Percentiles rank a stretch among this genome's conserved stretches.
Evolutionary conservation across 2,797 vertebrate genomes (phyloP).

Genomic region (Clamator glandarius): DNA sequence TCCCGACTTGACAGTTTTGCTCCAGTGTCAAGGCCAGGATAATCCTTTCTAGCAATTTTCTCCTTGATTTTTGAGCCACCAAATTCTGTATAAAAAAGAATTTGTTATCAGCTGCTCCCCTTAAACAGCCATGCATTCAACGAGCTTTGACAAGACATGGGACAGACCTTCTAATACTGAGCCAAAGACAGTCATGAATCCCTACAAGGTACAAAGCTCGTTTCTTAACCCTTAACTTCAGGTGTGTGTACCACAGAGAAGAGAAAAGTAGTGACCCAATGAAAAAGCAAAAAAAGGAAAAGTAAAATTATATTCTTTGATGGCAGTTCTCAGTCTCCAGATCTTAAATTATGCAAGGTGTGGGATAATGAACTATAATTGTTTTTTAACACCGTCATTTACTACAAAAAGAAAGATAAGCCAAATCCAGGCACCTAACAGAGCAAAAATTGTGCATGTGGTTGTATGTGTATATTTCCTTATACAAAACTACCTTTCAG

Average conservation of each 20-base stretch:
- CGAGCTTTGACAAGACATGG: neutral
- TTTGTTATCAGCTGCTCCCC: neutral
- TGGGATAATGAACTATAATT: neutral
- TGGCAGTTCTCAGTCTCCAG: neutral
- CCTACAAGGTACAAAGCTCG: neutral
- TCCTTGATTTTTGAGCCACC: constrained; percentile 24
- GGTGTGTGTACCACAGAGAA: neutral
- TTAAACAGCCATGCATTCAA: neutral
- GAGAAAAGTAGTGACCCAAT: neutral
- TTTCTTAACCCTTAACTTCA: neutral
- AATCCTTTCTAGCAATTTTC: constrained; percentile 49
- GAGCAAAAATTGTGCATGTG: neutral
- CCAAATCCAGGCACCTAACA: neutral
- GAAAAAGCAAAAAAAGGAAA: neutral
- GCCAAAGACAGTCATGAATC: neutral
- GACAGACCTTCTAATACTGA: neutral
- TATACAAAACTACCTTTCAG: neutral
- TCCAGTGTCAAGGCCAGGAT: constrained; percentile 27
- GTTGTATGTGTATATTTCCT: neutral
- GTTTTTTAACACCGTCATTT: neutral
- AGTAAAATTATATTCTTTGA: neutral
- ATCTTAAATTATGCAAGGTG: neutral
- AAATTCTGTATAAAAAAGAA: neutral
- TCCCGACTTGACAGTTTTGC: constrained; percentile 9
- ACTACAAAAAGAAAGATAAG: neutral